Base-by-base conservation (phyloP, 2,888 invertebrate genomes). In the Lasioglossum leucozonium region DNA sequence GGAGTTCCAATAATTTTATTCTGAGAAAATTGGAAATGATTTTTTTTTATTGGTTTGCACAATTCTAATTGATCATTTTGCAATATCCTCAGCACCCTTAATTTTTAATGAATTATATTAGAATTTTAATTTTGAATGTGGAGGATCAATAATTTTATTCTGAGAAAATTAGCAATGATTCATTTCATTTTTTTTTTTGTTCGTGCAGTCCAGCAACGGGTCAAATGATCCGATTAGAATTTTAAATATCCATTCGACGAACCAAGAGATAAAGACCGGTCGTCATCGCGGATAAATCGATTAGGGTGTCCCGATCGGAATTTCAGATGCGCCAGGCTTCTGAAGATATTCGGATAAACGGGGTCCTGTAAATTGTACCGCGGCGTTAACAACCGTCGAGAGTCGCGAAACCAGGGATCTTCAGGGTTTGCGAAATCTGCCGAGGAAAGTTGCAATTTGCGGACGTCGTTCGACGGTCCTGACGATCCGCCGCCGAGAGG, bases 231-330 rank as follows among this genome's bases (percentile, higher is more conserved):
- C 26, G 78, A 89, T 88, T 85, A 87, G 79, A 88, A 81, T 87
- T 89, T 83, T 85, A 87, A 85, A 89, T 87, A 80, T 80, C 79
- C 42, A 77, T 69, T 65, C 79, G 73, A 79, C 30, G 37, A 26
- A 22, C 34, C 34, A 34, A 34, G 34, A 34, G 34, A 34, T 1
- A 34, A 3, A 34, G 34, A 34, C 5, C 40, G n/a, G n/a, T n/a
- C n/a, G n/a, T n/a, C 10, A 0, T 40, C 40, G 1, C 11, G 42
- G 8, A 51, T 51, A 22, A 51, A 81, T 86, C 72, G 80, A 79
- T 77, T 75, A 79, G 72, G 40, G 30, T n/a, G n/a, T 22, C 8
- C 11, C 77, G 40, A 73, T 83, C 51, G 51, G 84, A 87, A 89
- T 83, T 89, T 87, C 62, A 87, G 47, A 86, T 86, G 72, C 30